Evolutionary conservation across 2,797 vertebrate species (phyloP).

Genomic region (Coluber constrictor): DNA sequence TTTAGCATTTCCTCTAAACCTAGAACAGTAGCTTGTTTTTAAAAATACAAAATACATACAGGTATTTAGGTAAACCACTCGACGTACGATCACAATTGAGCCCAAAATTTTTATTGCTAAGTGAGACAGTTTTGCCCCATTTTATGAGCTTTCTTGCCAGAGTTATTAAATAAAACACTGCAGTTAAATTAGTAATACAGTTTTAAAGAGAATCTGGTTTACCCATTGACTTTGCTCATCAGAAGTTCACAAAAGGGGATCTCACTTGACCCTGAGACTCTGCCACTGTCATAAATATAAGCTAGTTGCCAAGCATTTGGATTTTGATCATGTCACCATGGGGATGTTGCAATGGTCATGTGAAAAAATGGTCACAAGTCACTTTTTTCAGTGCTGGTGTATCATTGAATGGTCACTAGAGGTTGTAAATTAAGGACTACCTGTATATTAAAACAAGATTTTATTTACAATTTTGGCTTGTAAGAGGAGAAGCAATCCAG

Average conservation of each 20-base stretch:
- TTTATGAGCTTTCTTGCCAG: background rate
- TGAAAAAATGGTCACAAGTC: background rate
- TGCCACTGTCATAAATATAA: background rate
- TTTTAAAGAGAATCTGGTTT: background rate
- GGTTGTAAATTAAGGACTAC: background rate
- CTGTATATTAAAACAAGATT: background rate
- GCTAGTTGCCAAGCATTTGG: background rate
- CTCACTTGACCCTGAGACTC: background rate
- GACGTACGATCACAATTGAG: background rate
- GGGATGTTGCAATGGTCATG: background rate
- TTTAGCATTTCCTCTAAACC: background rate
- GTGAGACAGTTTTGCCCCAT: background rate
- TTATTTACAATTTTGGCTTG: background rate
- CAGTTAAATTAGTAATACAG: background rate
- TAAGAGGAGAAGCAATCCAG: background rate
- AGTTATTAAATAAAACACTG: background rate
- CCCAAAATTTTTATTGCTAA: background rate
- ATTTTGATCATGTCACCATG: background rate
- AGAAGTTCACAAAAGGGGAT: background rate
- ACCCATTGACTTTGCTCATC: background rate
- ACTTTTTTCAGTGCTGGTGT: background rate
- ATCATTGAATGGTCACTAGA: background rate
- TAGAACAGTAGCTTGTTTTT: background rate
- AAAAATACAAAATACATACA: background rate
- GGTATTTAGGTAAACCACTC: background rate